A percentile compares a stretch with the other conserved stretches of the same genome.
Evolutionary conservation across 2,797 vertebrate species (phyloP).

Genomic region (Sylvia borin): DNA sequence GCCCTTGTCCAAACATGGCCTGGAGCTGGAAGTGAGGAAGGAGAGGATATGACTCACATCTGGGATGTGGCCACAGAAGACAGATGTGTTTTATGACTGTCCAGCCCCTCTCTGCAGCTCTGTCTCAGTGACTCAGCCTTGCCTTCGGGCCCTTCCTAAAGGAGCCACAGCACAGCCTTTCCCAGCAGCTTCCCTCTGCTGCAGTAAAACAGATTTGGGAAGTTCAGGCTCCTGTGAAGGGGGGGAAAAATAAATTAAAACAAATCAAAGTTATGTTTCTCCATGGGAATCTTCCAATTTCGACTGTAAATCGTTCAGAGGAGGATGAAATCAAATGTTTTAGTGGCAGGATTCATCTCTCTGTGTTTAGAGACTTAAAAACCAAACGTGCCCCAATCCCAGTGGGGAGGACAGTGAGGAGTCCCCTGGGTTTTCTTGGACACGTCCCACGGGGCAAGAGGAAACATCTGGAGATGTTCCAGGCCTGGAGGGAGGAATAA

Average conservation of each 20-base stretch:
- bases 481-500: background rate
- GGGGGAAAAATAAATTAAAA: background rate
- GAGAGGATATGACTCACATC: slow-evolving; percentile 41
- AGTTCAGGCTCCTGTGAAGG: background rate
- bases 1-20: background rate
- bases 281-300: background rate
- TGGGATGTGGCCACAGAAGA: background rate
- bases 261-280: background rate
- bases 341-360: background rate
- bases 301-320: background rate
- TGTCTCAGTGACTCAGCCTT: slow-evolving; percentile 2
- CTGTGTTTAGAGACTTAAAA: background rate
- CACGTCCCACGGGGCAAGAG: background rate
- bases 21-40: background rate
- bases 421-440: background rate
- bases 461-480: background rate
- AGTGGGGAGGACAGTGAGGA: background rate
- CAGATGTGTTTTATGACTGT: slow-evolving; percentile 18
- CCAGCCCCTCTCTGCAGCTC: background rate
- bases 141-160: slow-evolving; percentile 13
- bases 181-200: slow-evolving; percentile 8
- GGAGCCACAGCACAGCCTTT: background rate
- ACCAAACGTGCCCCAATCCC: background rate
- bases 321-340: background rate
- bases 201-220: slow-evolving; percentile 20